Percentiles rank a stretch among this genome's conserved stretches.
These are phyloP conservation scores for Tridacna gigas DNA, from an alignment of 2,888 invertebrate species.

Conservation along the genomic window DNA sequence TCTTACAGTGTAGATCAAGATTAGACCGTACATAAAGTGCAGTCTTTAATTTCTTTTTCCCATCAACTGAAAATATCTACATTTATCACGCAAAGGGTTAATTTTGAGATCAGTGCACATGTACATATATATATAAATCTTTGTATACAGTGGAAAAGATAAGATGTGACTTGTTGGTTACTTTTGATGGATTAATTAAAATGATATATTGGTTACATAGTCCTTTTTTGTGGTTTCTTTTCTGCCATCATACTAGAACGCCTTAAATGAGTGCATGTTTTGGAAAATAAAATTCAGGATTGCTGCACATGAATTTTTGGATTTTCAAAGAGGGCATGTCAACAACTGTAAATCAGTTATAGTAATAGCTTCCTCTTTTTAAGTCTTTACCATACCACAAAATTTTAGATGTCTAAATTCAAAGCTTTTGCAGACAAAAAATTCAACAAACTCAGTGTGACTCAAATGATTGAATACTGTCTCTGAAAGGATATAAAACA, in stretches of 20 bases:
- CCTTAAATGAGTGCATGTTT: no score
- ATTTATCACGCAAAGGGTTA: neutral
- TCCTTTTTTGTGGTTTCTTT: neutral
- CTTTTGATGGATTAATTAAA: slow-evolving; percentile 21
- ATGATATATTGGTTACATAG: neutral
- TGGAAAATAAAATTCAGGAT: no score
- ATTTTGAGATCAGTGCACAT: neutral
- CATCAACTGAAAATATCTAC: neutral
- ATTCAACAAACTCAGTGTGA: neutral
- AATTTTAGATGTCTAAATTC: neutral
- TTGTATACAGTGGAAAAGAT: slow-evolving; percentile 8
- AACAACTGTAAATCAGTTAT: neutral
- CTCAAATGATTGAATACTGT: no score
- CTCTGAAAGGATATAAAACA: no score
- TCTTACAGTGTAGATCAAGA: neutral
- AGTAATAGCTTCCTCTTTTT: neutral
- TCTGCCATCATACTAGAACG: no score
- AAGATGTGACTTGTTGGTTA: slow-evolving; percentile 4
- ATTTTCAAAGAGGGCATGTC: no score
- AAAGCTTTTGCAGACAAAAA: neutral
- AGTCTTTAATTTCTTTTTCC: neutral
- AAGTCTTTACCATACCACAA: neutral
- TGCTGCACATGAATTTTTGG: no score
- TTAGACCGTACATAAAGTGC: neutral
- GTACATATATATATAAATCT: neutral